These are phyloP conservation scores for Hozukius guyotensis DNA, from an alignment of 2,797 vertebrate species.

Conservation along the genomic window DNA sequence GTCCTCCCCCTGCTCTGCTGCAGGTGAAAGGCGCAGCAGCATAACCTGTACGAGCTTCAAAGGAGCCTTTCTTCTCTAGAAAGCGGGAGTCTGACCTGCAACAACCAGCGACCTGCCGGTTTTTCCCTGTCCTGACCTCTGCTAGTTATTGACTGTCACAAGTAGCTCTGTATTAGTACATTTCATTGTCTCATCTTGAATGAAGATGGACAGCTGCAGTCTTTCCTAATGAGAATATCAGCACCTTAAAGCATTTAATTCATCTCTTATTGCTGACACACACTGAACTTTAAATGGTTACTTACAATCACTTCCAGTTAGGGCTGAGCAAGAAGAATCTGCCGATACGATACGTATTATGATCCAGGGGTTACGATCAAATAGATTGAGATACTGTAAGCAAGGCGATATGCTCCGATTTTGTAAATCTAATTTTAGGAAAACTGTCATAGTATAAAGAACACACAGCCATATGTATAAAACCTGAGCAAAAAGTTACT, in stretches of 20 bases:
- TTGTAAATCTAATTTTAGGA: too few relatives aligned
- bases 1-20: background rate
- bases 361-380: too few relatives aligned
- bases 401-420: too few relatives aligned
- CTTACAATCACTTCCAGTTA: background rate
- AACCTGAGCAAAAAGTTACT: too few relatives aligned
- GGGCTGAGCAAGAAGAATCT: too few relatives aligned
- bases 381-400: too few relatives aligned
- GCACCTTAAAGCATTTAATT: background rate
- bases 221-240: background rate
- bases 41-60: slow-evolving; percentile 35
- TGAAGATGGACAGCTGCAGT: background rate
- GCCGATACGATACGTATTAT: too few relatives aligned
- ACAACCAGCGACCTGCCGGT: slow-evolving; percentile 2
- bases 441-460: too few relatives aligned
- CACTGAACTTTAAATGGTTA: background rate
- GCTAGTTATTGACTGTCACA: background rate
- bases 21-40: slow-evolving; percentile 34
- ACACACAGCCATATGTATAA: too few relatives aligned
- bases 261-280: background rate
- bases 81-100: slow-evolving; percentile 2
- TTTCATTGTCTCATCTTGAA: background rate
- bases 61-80: slow-evolving; percentile 48
- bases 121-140: slow-evolving; percentile 6
- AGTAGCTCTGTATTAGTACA: background rate